Conservation (phyloP, 1,140 invertebrate species). For the Heliconius hermathena region DNA sequence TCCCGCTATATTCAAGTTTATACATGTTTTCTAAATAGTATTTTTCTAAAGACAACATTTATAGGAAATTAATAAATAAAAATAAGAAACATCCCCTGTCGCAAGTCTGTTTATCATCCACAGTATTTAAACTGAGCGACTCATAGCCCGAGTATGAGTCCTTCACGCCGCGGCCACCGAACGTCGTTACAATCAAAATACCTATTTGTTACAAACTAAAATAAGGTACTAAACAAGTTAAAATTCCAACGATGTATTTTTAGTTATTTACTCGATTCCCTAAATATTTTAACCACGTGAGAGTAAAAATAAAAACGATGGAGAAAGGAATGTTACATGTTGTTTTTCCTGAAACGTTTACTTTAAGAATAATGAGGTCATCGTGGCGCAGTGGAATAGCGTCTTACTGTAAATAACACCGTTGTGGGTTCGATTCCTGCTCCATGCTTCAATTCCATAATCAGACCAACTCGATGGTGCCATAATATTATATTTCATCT, state of each 20-base stretch:
- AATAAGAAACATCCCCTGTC: background rate
- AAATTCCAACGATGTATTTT: slow-evolving; percentile 10
- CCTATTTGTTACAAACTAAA: slow-evolving; percentile 11
- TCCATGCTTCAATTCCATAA: too few species aligned
- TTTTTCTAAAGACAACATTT: too few species aligned
- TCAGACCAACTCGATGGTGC: too few species aligned
- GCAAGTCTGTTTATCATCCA: background rate
- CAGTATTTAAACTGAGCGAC: background rate
- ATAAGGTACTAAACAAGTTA: slow-evolving; percentile 1
- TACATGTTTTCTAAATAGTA: too few species aligned
- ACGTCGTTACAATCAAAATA: slow-evolving; percentile 11
- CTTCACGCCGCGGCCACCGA: background rate
- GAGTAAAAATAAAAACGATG: background rate
- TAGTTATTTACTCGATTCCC: background rate
- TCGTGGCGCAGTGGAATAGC: too few species aligned
- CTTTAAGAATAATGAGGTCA: background rate
- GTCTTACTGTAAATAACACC: background rate
- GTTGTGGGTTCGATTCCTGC: background rate
- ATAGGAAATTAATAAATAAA: background rate
- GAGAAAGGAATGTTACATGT: background rate
- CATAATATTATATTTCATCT: too few species aligned
- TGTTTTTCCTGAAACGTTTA: background rate
- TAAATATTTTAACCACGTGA: background rate
- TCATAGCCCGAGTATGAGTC: slow-evolving; percentile 4
- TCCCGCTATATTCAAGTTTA: too few species aligned